Evolutionary conservation across 2,113 vertebrate species (phyloP).

Genomic region (Sapajus apella): DNA sequence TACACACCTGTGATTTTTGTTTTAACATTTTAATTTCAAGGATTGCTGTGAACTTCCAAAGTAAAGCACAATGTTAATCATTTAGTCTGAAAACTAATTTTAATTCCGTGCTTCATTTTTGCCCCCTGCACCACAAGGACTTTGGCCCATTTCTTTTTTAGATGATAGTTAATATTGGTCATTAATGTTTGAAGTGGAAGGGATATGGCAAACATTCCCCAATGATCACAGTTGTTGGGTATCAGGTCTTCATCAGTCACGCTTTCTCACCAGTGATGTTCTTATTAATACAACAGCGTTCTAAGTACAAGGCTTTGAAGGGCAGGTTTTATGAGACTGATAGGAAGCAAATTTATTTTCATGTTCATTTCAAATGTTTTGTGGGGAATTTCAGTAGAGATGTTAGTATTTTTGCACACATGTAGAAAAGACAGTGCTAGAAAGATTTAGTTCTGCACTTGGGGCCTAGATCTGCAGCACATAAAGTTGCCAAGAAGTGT

Average conservation of each 20-base stretch:
- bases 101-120: not conserved
- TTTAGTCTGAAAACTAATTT: constrained; percentile 24
- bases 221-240: not conserved
- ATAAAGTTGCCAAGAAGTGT: not conserved
- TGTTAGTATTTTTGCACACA: not conserved
- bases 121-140: not conserved
- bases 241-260: not conserved
- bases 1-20: not conserved
- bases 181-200: not conserved
- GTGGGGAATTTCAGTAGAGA: not conserved
- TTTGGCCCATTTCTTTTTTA: not conserved
- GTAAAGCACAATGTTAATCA: not conserved
- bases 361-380: not conserved
- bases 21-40: not conserved
- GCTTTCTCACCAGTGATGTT: not conserved
- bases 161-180: not conserved
- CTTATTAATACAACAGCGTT: not conserved
- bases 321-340: not conserved
- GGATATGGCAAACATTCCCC: not conserved
- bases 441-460: not conserved
- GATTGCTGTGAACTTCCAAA: not conserved
- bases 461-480: not conserved
- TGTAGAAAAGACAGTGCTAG: not conserved
- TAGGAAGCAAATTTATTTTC: not conserved
- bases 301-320: not conserved